Evolutionary conservation across 1,140 invertebrate genomes (phyloP).

Genomic region (Penaeus chinensis): DNA sequence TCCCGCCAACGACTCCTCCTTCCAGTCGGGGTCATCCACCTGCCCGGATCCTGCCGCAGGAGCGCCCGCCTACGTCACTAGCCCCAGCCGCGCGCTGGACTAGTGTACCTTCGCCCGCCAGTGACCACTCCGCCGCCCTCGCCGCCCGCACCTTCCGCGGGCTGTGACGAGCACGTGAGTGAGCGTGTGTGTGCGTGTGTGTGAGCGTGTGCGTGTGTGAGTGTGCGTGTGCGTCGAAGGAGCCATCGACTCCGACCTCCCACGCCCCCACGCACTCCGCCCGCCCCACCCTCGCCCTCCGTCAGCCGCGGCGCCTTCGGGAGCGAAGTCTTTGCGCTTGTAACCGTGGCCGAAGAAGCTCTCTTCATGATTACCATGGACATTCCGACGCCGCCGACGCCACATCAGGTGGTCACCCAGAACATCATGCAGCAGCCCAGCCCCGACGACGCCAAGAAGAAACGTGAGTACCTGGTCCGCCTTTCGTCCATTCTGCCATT

Average conservation of each 20-base stretch:
- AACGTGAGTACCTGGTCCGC: slow-evolving; percentile 52
- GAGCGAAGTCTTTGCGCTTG: slow-evolving; percentile 2
- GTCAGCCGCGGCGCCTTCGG: not conserved
- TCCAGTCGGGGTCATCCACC: slow-evolving; percentile 30
- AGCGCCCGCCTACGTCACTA: slow-evolving; percentile 36
- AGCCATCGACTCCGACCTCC: too few relatives aligned
- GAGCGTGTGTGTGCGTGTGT: not conserved
- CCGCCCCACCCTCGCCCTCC: slow-evolving; percentile 4
- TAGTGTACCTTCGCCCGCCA: slow-evolving; percentile 8
- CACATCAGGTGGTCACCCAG: slow-evolving; percentile 50
- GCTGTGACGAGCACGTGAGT: not conserved
- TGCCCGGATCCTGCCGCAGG: slow-evolving; percentile 29
- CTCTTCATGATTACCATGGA: slow-evolving; percentile 63
- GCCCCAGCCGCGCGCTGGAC: slow-evolving; percentile 33
- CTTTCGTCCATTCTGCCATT: not conserved
- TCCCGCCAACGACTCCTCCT: slow-evolving; percentile 23
- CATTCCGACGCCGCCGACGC: slow-evolving; percentile 53
- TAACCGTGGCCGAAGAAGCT: slow-evolving; percentile 48
- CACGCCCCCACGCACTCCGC: too few relatives aligned
- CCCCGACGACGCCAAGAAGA: slow-evolving; percentile 59
- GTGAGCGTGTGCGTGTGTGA: too few relatives aligned
- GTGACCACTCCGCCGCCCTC: not conserved
- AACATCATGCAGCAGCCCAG: slow-evolving; percentile 56
- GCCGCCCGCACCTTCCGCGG: not conserved
- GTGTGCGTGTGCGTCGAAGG: too few relatives aligned